These are phyloP conservation scores for Mesitornis unicolor DNA, from an alignment of 2,113 vertebrate species.

Conservation along the genomic window DNA sequence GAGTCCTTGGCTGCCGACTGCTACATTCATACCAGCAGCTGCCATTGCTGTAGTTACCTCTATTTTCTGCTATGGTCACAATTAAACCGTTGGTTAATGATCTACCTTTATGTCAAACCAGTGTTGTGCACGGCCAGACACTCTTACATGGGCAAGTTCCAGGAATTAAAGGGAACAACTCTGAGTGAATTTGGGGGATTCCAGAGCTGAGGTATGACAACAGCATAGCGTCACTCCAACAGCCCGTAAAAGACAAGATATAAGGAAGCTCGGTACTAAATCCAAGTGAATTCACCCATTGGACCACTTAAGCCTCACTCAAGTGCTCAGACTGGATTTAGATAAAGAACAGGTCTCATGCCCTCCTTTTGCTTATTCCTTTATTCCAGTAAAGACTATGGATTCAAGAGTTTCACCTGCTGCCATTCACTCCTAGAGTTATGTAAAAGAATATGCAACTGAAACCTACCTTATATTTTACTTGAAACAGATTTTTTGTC, in stretches of 20 bases:
- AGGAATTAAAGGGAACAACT: background rate
- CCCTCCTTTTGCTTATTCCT: background rate
- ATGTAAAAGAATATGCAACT: background rate
- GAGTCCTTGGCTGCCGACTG: background rate
- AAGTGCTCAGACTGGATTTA: background rate
- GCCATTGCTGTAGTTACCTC: background rate
- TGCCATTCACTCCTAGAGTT: background rate
- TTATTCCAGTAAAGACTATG: background rate
- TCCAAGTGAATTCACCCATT: background rate
- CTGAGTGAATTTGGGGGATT: background rate
- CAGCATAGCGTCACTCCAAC: background rate
- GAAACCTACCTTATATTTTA: background rate
- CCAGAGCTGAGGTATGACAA: background rate
- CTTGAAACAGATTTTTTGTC: background rate
- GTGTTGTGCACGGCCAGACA: background rate
- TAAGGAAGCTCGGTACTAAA: background rate
- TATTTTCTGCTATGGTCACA: background rate
- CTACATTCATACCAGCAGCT: background rate
- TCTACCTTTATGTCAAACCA: background rate
- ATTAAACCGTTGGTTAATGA: background rate
- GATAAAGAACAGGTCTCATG: background rate
- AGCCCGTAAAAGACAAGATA: background rate
- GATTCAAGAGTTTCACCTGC: background rate
- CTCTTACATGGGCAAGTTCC: background rate
- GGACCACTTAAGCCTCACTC: background rate